Conservation (phyloP, 1,140 invertebrate species). For the Trachelipus rathkii region DNA sequence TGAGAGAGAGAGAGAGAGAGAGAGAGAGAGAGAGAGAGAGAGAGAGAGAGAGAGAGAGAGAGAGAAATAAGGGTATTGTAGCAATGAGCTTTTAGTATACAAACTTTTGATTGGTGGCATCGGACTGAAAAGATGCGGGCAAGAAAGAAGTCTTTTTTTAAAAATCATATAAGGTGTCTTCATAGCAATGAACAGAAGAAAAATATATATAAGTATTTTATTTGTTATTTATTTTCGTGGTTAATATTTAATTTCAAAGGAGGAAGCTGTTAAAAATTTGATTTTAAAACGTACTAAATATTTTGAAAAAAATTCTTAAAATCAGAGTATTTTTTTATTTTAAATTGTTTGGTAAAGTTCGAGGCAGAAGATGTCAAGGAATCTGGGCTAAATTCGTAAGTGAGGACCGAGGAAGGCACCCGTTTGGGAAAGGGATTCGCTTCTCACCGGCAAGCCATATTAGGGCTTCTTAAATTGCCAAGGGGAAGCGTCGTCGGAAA, state of each 20-base stretch:
- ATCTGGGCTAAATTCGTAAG: neutral
- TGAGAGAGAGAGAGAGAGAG: neutral
- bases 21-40: neutral
- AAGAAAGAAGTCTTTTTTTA: neutral
- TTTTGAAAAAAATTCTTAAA: no score
- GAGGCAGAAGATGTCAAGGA: neutral
- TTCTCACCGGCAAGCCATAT: neutral
- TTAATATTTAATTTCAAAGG: no score
- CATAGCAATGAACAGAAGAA: no score
- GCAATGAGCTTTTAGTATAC: neutral
- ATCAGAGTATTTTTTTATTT: no score
- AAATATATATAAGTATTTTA: no score
- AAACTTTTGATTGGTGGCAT: constrained; percentile 1
- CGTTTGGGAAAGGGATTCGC: neutral
- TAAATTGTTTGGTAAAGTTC: neutral
- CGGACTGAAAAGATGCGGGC: neutral
- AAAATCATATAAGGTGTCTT: neutral
- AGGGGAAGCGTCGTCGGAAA: neutral
- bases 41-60: neutral
- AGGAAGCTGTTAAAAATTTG: no score
- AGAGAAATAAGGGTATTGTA: neutral
- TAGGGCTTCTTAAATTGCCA: neutral
- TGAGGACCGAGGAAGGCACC: neutral
- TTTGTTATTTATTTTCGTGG: no score
- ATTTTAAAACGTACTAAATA: no score